These are phyloP conservation scores for Hydrozoanthus tunicans DNA, from an alignment of 64 coral and sea anemone species.

Conservation along the genomic window DNA sequence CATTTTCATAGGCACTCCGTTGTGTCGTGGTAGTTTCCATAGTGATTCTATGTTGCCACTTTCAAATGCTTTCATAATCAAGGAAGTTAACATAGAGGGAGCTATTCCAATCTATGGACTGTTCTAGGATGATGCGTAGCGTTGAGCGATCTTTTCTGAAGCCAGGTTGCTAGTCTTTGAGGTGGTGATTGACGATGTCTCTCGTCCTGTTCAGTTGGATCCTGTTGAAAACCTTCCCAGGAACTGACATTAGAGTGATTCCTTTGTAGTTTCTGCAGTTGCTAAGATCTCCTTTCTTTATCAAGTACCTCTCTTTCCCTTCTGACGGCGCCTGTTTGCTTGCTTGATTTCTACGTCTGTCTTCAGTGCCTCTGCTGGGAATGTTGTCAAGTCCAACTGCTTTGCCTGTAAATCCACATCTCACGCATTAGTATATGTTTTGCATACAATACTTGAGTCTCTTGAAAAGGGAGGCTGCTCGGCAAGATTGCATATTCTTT, in stretches of 20 bases:
- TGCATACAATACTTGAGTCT: too few relatives aligned
- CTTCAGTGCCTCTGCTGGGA: background rate
- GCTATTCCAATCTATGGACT: background rate
- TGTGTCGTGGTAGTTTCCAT: background rate
- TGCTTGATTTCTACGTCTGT: background rate
- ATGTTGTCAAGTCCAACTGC: conserved; percentile 6
- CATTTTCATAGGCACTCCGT: background rate
- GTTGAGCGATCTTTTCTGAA: too few relatives aligned
- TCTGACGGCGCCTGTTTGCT: background rate
- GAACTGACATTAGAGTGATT: background rate
- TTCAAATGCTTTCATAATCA: conserved; percentile 3
- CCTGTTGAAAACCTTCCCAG: too few relatives aligned
- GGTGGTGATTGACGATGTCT: too few relatives aligned
- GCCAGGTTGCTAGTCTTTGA: too few relatives aligned
- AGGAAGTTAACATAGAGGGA: background rate
- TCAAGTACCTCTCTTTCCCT: background rate
- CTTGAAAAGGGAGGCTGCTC: too few relatives aligned
- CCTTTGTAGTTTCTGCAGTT: background rate
- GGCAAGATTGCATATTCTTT: too few relatives aligned
- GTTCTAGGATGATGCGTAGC: background rate
- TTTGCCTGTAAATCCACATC: background rate
- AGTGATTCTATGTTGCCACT: background rate
- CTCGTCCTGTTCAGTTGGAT: too few relatives aligned
- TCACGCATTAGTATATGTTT: too few relatives aligned
- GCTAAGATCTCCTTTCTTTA: background rate